Evolutionary conservation across 2,888 invertebrate genomes (phyloP).

Genomic region (Nymphalis c-album): DNA sequence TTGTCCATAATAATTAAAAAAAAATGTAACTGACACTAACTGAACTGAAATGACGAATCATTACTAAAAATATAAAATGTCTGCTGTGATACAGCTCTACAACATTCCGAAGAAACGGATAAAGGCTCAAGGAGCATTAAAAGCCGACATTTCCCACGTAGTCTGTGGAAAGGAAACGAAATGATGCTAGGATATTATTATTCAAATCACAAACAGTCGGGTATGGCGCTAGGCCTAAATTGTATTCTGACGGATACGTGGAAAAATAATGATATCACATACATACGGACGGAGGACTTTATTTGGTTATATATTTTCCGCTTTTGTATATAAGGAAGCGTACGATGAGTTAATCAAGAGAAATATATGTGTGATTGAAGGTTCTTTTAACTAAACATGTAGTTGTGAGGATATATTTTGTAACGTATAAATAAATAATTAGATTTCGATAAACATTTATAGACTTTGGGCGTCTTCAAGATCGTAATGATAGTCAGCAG

Average conservation of each 20-base stretch:
- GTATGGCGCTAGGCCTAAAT: slow-evolving; percentile 73
- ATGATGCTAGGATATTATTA: slow-evolving; percentile 78
- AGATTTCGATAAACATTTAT: no score
- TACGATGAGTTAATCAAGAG: not conserved
- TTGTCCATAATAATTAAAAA: no score
- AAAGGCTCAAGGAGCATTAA: slow-evolving; percentile 61
- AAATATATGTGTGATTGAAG: slow-evolving; percentile 1
- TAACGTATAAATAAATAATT: no score
- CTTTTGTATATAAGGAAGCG: slow-evolving; percentile 11
- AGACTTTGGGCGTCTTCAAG: no score
- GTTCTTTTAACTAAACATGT: not conserved
- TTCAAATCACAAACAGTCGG: slow-evolving; percentile 74
- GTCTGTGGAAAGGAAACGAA: slow-evolving; percentile 75
- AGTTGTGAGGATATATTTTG: no score
- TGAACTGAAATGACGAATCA: not conserved
- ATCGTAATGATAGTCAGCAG: no score
- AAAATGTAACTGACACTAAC: no score
- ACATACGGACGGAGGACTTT: slow-evolving; percentile 37
- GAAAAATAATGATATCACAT: slow-evolving; percentile 65
- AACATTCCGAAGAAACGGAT: slow-evolving; percentile 23
- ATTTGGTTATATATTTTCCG: slow-evolving; percentile 30
- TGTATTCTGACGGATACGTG: slow-evolving; percentile 74
- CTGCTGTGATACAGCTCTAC: slow-evolving; percentile 18
- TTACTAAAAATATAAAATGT: not conserved
- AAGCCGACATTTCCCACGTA: slow-evolving; percentile 76